Evolutionary conservation across 2,888 invertebrate genomes (phyloP).

Genomic region (Tetanocera ferruginea): DNA sequence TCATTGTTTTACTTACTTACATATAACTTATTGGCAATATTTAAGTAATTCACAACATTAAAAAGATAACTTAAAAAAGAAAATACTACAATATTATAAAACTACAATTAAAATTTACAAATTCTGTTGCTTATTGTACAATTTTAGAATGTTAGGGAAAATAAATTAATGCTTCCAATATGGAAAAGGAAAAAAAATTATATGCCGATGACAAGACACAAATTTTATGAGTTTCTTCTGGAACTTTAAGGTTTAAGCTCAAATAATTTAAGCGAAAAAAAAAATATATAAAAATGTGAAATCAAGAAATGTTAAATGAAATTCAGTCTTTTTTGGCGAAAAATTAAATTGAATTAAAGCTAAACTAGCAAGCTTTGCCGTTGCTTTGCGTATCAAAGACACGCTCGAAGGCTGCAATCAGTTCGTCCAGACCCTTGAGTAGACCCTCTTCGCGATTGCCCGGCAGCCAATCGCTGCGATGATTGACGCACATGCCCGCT

Average conservation of each 20-base stretch:
- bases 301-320: slow-evolving; percentile 24
- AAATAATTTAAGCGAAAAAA: background rate
- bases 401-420: slow-evolving; percentile 79
- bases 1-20: background rate
- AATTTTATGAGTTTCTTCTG: background rate
- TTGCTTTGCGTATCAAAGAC: slow-evolving; percentile 62
- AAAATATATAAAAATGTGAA: background rate
- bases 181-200: background rate
- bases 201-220: background rate
- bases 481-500: slow-evolving; percentile 78
- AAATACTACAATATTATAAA: slow-evolving; percentile 6
- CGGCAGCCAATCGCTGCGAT: slow-evolving; percentile 85
- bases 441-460: slow-evolving; percentile 99
- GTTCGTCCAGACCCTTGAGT: slow-evolving; percentile 90
- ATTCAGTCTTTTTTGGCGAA: slow-evolving; percentile 32
- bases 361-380: slow-evolving; percentile 44
- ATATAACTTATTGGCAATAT: slow-evolving; percentile 12
- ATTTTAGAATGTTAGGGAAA: background rate
- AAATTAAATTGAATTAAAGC: background rate
- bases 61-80: background rate
- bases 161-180: slow-evolving; percentile 29
- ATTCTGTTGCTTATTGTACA: background rate
- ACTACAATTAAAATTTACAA: background rate
- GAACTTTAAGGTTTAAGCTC: background rate
- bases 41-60: slow-evolving; percentile 16